A percentile compares a stretch with the other conserved stretches of the same genome.
Conservation (phyloP, 2,888 invertebrate genomes). For the Thecocarcelia acutangulata region DNA sequence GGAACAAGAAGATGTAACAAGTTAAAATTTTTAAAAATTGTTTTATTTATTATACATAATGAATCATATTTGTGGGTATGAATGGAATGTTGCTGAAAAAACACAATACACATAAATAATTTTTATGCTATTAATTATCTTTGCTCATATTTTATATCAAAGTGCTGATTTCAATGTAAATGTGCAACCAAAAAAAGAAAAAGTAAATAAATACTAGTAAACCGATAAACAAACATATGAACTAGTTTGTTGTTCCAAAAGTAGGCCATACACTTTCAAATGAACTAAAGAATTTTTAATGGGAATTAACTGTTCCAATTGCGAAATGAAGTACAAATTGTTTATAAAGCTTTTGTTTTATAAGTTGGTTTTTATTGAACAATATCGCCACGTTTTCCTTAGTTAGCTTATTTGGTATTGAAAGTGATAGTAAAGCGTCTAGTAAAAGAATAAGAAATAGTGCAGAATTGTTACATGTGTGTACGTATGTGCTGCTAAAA, state of each 20-base stretch:
- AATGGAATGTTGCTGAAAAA: background rate
- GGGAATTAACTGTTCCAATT: constrained; percentile 41
- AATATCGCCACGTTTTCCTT: constrained; percentile 26
- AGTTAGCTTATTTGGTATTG: constrained; percentile 35
- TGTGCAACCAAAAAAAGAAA: constrained; percentile 11
- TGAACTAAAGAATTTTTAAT: constrained; percentile 11
- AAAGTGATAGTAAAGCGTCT: constrained; percentile 42
- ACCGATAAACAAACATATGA: constrained; percentile 19
- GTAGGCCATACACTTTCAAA: constrained; percentile 29
- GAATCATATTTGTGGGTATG: constrained; percentile 22
- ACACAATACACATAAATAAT: constrained; percentile 26
- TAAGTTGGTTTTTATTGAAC: constrained; percentile 50
- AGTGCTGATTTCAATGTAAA: constrained; percentile 45
- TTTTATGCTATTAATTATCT: constrained; percentile 26
- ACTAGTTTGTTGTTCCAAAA: background rate
- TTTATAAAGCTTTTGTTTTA: constrained; percentile 41
- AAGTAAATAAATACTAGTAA: constrained; percentile 19
- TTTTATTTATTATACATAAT: constrained; percentile 1
- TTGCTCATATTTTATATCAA: constrained; percentile 1
- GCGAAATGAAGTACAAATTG: constrained; percentile 56
- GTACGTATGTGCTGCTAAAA: too few relatives aligned
- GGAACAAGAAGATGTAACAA: constrained; percentile 18
- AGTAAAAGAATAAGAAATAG: constrained; percentile 17
- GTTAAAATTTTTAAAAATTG: constrained; percentile 27
- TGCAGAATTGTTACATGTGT: background rate